Base-by-base conservation (phyloP, 1,140 invertebrate genomes). In the Physella acuta region DNA sequence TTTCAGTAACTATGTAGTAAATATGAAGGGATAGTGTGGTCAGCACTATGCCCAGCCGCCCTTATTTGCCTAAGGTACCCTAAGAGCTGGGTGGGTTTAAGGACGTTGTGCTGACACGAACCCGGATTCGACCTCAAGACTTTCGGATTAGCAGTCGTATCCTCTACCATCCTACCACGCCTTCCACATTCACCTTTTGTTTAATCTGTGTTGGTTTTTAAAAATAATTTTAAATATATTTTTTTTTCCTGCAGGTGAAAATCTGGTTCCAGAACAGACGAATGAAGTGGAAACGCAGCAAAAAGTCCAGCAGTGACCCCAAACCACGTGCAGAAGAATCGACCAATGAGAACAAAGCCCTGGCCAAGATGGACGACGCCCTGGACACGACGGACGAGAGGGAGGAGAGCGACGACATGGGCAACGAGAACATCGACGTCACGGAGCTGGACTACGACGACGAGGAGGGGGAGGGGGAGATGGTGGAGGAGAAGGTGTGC, bases 241-340 rank as follows among this genome's bases (percentile, higher is more conserved):
- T n/a, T n/a, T n/a, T n/a, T n/a, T n/a, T n/a, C 44, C 76, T 78
- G 3, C 95, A 99, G 84, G 85, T 87, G 17, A 87, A 87, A 79
- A 87, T 87, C 39, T 87, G 86, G 86, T 87, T 86, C 71, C 86
- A 87, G 78, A 99, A 99, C 82, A 88, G 97, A 0, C 89, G 97
- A 52, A 99, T 97, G 79, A 99, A 99, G 84, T 99, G 97, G 97
- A 99, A 99, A 88, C 61, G 84, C 60, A 83, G 81, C 64, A 84
- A 84, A 69, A 85, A 84, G 66, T 77, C 78, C 3, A 69, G 68
- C 20, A 59, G 71, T n/a, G 79, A 82, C 36, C 56, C 73, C 14
- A 75, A 75, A 20, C 24, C 71, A 11, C 72, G 72, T 60, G 60
- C 63, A 0, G 73, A 72, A n/a, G 70, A 68, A 58, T 61, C 65